Evolutionary conservation across 2,888 invertebrate species (phyloP), one percentile per base, ranked within the genome.

Genomic region (Scaptomyza tumidula): DNA sequence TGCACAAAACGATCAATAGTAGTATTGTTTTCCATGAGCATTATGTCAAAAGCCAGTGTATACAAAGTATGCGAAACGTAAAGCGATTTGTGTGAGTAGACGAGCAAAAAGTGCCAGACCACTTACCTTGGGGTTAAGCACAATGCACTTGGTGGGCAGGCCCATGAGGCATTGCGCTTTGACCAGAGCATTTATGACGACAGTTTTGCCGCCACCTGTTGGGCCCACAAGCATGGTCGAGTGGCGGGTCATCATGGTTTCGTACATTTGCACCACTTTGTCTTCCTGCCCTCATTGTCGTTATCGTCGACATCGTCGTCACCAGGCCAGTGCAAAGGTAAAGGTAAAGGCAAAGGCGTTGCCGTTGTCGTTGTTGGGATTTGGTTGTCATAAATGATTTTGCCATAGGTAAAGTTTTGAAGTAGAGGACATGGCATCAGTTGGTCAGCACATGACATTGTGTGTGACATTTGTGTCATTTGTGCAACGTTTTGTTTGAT

Each of bases 221-320:
- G 98, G 97, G 0, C 98, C 98, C 3, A 98, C 96, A 71, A 98
- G 91, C 97, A 98, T 98, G 4, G 96, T 95, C 54, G 97, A 97
- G 92, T 98, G 98, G 39, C 98, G 94, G 0, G 97, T 98, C 96
- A 97, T 96, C 97, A 98, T 98, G 0, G 97, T 97, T 93, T 98
- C 98, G 90, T 98, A 97, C 91, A 98, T 90, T 92, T 98, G 98
- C 6, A 98, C 95, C 19, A 98, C 95, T 94, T 97, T 97, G 90
- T 97, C 96, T 67, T 96, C 94, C 96, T 97, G 87, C 6, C 76
- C 52, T 52, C 50, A 56, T 46, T 35, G 45, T 24, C 49, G 6
- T 48, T 29, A n/a, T 46, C 14, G 55, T 46, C 39, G 43, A n/a
- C 49, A 7, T 48, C 29, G 29, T 46, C 14, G 46, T 29, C 45